A percentile compares a stretch with the other conserved stretches of the same genome.
Conservation (phyloP, 2,113 vertebrate species). For the Bothrops jararaca region DNA sequence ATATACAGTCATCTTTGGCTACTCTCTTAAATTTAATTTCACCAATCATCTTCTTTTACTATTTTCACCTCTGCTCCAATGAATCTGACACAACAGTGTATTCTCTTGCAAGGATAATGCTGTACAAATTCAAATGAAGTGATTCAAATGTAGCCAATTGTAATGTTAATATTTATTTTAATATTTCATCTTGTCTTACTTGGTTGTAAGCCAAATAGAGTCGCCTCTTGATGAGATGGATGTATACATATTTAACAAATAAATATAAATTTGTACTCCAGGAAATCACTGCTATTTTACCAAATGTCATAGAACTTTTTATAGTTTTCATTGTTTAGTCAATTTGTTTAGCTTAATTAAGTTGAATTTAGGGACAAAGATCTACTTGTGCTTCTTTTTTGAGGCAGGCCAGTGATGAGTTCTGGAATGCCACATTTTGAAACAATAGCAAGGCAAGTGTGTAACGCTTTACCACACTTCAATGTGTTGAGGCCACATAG, state of each 20-base stretch:
- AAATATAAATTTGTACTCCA: not conserved
- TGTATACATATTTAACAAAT: not conserved
- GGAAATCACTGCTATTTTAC: not conserved
- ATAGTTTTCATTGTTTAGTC: not conserved
- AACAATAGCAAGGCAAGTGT: not conserved
- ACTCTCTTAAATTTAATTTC: not conserved
- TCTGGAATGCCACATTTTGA: not conserved
- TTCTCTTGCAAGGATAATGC: not conserved
- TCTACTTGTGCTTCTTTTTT: not conserved
- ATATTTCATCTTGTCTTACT: not conserved
- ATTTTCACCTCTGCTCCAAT: not conserved
- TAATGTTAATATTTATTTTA: not conserved
- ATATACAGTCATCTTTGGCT: not conserved
- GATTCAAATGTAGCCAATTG: not conserved
- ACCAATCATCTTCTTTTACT: not conserved
- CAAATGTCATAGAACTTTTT: not conserved
- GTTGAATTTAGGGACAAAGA: not conserved
- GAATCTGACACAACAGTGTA: not conserved
- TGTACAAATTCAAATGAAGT: not conserved
- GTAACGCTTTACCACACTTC: not conserved
- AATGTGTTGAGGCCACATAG: not conserved
- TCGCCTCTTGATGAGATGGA: not conserved
- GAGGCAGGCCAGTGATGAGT: not conserved
- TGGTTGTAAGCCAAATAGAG: not conserved
- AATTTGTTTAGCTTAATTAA: not conserved